Percentiles rank a stretch among this genome's conserved stretches.
These are phyloP conservation scores for Crypturellus undulatus DNA, from an alignment of 2,113 vertebrate genomes.

Conservation along the genomic window DNA sequence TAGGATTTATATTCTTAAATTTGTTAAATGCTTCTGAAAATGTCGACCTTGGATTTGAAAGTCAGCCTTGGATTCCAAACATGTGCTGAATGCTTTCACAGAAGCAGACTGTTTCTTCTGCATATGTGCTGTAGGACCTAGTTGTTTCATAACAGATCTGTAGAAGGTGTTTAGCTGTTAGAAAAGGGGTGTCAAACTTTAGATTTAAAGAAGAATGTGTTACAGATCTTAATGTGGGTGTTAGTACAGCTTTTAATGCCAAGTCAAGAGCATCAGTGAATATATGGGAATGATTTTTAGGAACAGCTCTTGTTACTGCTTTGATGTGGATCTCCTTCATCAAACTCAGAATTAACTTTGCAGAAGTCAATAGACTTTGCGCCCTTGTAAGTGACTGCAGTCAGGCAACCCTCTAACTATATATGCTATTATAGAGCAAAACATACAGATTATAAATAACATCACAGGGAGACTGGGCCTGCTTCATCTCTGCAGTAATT, in stretches of 20 bases:
- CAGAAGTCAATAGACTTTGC: slow-evolving; percentile 32
- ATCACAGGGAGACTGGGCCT: slow-evolving; percentile 48
- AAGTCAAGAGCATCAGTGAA: slow-evolving; percentile 18
- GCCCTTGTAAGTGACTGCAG: slow-evolving; percentile 37
- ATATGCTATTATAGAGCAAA: slow-evolving; percentile 43
- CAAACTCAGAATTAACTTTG: slow-evolving; percentile 59
- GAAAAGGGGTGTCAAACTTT: not conserved
- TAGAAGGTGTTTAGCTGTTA: not conserved
- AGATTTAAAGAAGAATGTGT: not conserved
- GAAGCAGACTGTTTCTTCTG: not conserved
- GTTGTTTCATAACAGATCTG: not conserved
- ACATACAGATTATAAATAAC: slow-evolving; percentile 71
- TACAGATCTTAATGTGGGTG: not conserved
- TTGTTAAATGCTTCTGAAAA: slow-evolving; percentile 40
- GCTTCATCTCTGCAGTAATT: slow-evolving; percentile 60
- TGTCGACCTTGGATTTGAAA: not conserved
- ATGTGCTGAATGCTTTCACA: not conserved
- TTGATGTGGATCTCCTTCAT: slow-evolving; percentile 61
- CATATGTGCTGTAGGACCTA: not conserved
- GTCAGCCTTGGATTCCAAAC: not conserved
- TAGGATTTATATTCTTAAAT: not conserved
- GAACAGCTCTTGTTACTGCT: slow-evolving; percentile 16
- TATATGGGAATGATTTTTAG: slow-evolving; percentile 24
- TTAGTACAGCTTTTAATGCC: slow-evolving; percentile 35
- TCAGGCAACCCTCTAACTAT: slow-evolving; percentile 32